Evolutionary conservation across 1,140 invertebrate genomes (phyloP), one percentile per base, ranked within the genome.

Genomic region (Protaetia brevitarsis): DNA sequence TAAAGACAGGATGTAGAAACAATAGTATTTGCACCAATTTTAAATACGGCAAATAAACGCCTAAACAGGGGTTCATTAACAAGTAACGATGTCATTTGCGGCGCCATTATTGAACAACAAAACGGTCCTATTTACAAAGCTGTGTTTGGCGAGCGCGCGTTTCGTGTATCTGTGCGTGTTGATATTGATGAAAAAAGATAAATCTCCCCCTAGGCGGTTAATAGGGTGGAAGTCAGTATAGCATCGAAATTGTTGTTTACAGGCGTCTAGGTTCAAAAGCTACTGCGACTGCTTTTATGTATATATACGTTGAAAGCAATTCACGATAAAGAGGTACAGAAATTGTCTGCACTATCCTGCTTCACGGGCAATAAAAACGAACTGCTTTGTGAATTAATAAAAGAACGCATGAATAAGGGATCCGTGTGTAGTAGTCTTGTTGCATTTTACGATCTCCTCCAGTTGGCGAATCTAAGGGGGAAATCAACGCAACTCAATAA

Each of bases 321-420:
- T 19, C n/a, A 51, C 41, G 41, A 51, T 51, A 51, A 51, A 51
- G 41, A 51, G 41, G 41, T 51, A 51, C n/a, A 51, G 41, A 13
- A 51, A 51, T 23, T 51, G 41, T 16, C 41, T 51, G 26, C 16
- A 19, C 16, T 23, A 51, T 23, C 41, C 41, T 51, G 21, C 41
- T 51, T 51, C 41, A 51, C 41, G 41, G 41, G 41, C 41, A 51
- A 51, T 51, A 51, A 51, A 51, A 51, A 23, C 41, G 41, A 19
- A 51, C 41, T 51, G 41, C 41, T 51, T 51, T 51, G 41, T 51
- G 41, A 51, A 51, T 51, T 51, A 51, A 51, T 51, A 51, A 51
- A 21, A n/a, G 41, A 51, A 51, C 19, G 41, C 41, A 51, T 51
- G 41, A 51, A 51, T 51, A 51, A 51, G 41, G 41, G 41, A 51